Evolutionary conservation across 1,140 invertebrate species (phyloP), one percentile per base, ranked within the genome.

Genomic region (Cherax destructor): DNA sequence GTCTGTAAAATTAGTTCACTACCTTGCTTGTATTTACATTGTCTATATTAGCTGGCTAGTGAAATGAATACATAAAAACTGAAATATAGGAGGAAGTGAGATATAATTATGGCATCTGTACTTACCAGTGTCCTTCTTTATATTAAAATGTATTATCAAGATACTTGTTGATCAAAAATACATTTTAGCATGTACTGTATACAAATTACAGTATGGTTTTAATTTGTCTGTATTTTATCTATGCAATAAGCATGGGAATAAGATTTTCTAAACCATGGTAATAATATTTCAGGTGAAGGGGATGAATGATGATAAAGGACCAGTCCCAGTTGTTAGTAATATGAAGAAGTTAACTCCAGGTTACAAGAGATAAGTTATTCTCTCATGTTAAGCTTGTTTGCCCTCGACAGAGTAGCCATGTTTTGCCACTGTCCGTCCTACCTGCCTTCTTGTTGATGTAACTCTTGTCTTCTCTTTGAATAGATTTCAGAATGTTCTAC

Each of bases 401-500:
- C 61, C 61, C 61, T 86, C 21, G 24, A 69, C 69, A 76, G 69
- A 76, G 83, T 76, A 76, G 83, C 65, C 83, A 86, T 76, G 76
- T 86, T 86, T 86, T 76, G 72, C 50, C 83, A 86, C 83, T 86
- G 47, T 86, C 83, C 83, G 83, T 86, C 83, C 83, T 86, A 76
- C 72, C 69, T 86, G 83, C 83, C 83, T 86, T 86, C 83, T 86
- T 56, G 72, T 86, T 86, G 72, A 59, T 86, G 30, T 65, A 11
- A 86, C 41, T 72, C 59, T 86, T 5, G 69, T 52, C 72, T 56
- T 76, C 69, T 86, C 69, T 30, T 74, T n/a, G 4, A 6, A 30
- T 74, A 74, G 18, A 65, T 65, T 65, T 74, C 69, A 74, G 69
- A 74, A 30, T 74, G 24, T 30, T 74, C 30, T n/a, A 74, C 10